Base-by-base conservation (phyloP, 2,113 vertebrate genomes). In the Cyprinodon brontotheroides region DNA sequence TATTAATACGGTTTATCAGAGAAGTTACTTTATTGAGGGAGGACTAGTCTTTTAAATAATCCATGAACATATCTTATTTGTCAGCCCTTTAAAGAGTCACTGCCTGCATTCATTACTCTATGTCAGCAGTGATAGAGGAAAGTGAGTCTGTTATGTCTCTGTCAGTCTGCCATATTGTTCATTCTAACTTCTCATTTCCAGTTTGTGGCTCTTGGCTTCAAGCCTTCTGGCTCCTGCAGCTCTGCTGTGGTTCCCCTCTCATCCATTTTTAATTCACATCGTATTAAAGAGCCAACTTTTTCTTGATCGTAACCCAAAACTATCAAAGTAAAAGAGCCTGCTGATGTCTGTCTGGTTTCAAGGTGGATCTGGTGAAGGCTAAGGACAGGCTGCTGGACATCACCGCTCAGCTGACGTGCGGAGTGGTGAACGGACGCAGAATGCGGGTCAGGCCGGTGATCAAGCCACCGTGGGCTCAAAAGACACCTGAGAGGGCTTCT, bases 361-460 rank as follows among this genome's bases (percentile, higher is more conserved):
- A 99, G 98, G 96, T 98, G 61, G 98, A 99, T 83, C 87, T 94
- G 37, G 36, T 99, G 15, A 96, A 96, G 82, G 85, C 89, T 9
- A 99, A 99, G 74, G 85, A 88, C 4, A 41, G 90, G 67, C 84
- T 99, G 71, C 78, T 99, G 89, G 89, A 95, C 14, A 72, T 97
- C 70, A 95, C 95, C 0, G 86, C 78, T 1, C 78, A 90, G 53
- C 86, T 99, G 74, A 98, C 97, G 0, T 95, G 97, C 59, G 97
- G 97, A 11, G 4, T 95, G 3, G 95, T 98, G 29, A 95, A 95
- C 0, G 96, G 96, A 3, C 95, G 86, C 71, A 95, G 71, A 65
- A 62, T 94, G 12, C 59, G 72, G 43, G 68, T 86, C 60, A 86
- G 75, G 47, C 85, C 90, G 0, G 15, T 45, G 0, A 68, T 86